A percentile compares a stretch with the other conserved stretches of the same genome.
phyloP scores from a whole-genome alignment of 92 coral and sea anemone species.

The Zoanthus solanderi region DNA sequence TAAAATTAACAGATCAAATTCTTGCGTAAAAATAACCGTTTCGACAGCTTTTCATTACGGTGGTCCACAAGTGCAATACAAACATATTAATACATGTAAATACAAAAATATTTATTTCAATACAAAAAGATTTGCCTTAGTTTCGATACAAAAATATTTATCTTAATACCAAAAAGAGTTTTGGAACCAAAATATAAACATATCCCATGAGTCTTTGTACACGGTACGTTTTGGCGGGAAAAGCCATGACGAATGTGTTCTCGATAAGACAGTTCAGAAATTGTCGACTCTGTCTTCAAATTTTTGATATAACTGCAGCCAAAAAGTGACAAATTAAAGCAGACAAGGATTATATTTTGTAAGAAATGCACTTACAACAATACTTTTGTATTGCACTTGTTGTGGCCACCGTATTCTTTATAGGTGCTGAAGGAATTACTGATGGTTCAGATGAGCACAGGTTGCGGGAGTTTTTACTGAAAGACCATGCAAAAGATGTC shows the following conservation, averaged over 20 bases:
- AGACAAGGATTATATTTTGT: too few species aligned
- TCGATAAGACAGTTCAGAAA: background rate
- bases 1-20: too few species aligned
- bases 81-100: too few species aligned
- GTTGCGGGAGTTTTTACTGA: slow-evolving; percentile 18
- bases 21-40: too few species aligned
- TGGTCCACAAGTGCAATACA: too few species aligned
- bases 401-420: background rate
- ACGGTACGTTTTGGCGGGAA: background rate
- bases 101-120: too few species aligned
- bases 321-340: background rate
- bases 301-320: background rate
- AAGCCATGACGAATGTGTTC: too few species aligned
- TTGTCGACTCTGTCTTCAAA: background rate
- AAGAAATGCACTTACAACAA: too few species aligned
- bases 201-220: background rate
- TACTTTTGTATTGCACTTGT: too few species aligned
- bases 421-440: background rate
- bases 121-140: too few species aligned
- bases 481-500: slow-evolving; percentile 22
- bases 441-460: slow-evolving; percentile 27
- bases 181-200: background rate
- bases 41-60: too few species aligned
- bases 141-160: too few species aligned
- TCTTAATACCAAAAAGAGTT: background rate